Evolutionary conservation across 2,888 invertebrate genomes (phyloP).

Genomic region (Pristionchus fissidentatus): DNA sequence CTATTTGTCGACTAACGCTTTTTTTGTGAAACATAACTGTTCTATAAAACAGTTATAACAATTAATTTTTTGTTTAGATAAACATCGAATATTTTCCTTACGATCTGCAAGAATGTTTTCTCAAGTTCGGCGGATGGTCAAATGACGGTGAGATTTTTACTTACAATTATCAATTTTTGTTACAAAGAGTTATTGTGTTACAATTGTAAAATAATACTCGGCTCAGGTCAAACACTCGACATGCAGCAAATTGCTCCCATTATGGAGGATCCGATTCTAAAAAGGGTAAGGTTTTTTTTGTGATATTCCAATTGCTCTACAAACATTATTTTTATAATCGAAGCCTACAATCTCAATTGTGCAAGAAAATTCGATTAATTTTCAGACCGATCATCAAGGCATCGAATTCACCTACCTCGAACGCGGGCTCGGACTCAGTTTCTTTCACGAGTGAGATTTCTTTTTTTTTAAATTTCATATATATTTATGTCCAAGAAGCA

Average conservation of each 20-base stretch:
- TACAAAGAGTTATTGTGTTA: neutral
- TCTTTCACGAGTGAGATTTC: slow-evolving; percentile 61
- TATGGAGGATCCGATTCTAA: slow-evolving; percentile 53
- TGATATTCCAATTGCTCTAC: neutral
- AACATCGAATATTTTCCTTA: slow-evolving; percentile 76
- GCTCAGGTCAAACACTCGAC: slow-evolving; percentile 60
- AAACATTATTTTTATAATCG: too few species aligned
- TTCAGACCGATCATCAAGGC: slow-evolving; percentile 54
- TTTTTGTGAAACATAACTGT: too few species aligned
- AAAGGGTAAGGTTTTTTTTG: neutral
- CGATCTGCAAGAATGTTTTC: slow-evolving; percentile 63
- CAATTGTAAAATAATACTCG: neutral
- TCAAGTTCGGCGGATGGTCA: slow-evolving; percentile 85
- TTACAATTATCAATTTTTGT: neutral
- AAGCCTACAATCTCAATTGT: neutral
- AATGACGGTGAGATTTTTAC: slow-evolving; percentile 82
- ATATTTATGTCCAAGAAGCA: neutral
- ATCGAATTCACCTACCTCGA: slow-evolving; percentile 61
- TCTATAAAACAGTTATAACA: neutral
- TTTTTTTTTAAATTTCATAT: neutral
- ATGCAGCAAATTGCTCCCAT: slow-evolving; percentile 64
- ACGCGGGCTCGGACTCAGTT: slow-evolving; percentile 63
- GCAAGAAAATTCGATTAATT: neutral
- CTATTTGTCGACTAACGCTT: slow-evolving; percentile 3
- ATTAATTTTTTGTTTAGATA: slow-evolving; percentile 66